phyloP scores from a whole-genome alignment of 1,140 invertebrate genomes.

The Cyclargus thomasi region DNA sequence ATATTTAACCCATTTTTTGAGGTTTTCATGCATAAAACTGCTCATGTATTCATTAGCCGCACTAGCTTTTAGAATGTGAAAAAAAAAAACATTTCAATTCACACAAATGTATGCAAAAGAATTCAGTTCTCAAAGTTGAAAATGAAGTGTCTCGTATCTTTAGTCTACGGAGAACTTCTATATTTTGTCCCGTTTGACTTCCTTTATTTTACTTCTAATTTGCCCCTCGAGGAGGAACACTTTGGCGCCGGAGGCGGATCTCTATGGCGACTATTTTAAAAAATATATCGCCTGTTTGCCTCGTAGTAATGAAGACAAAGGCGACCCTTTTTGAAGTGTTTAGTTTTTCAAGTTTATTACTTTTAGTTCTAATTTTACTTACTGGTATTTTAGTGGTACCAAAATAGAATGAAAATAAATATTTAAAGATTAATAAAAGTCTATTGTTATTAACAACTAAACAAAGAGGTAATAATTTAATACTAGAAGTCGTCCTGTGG shows the following conservation, averaged over 20 bases:
- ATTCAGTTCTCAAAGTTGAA: neutral
- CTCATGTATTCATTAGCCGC: too few relatives aligned
- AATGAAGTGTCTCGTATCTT: neutral
- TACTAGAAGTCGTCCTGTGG: too few relatives aligned
- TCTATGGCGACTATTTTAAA: neutral
- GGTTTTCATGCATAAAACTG: too few relatives aligned
- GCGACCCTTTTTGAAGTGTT: neutral
- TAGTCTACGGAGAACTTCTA: neutral
- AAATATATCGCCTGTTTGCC: neutral
- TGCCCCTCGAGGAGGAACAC: neutral
- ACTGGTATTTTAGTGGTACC: neutral
- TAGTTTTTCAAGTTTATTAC: neutral
- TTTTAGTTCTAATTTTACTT: neutral
- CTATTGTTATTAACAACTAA: too few relatives aligned
- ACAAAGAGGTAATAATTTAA: too few relatives aligned
- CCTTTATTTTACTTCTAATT: slow-evolving; percentile 1
- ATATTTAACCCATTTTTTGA: too few relatives aligned
- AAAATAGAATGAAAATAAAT: too few relatives aligned
- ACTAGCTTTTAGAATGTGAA: neutral
- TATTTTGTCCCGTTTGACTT: neutral
- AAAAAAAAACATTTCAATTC: neutral
- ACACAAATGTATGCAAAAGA: neutral
- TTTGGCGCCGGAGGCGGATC: neutral
- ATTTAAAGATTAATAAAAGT: too few relatives aligned
- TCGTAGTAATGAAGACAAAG: neutral